phyloP scores from a whole-genome alignment of 2,888 invertebrate species.

The Metalampra italica region DNA sequence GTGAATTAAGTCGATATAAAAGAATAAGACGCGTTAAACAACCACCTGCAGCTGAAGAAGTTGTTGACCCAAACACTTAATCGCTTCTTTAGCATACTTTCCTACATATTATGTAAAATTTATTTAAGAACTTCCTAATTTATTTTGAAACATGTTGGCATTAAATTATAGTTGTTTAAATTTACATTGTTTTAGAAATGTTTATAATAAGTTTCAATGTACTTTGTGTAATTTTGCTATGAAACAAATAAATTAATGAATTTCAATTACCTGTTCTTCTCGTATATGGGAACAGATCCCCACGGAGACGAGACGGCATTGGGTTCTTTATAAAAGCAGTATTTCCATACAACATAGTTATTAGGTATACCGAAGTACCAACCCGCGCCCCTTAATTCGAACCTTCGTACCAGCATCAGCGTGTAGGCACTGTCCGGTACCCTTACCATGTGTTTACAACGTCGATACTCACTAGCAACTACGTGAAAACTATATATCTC shows the following conservation, averaged over 20 bases:
- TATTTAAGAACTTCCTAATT: conserved; percentile 19
- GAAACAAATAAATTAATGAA: conserved; percentile 3
- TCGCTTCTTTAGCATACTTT: neutral
- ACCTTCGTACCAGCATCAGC: too few species aligned
- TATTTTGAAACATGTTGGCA: conserved; percentile 18
- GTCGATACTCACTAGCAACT: too few species aligned
- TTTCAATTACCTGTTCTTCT: too few species aligned
- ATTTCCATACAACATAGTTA: too few species aligned
- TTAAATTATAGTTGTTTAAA: conserved; percentile 20
- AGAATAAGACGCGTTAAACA: conserved; percentile 58
- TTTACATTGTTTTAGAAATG: conserved; percentile 33
- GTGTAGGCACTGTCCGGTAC: too few species aligned
- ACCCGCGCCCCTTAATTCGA: too few species aligned
- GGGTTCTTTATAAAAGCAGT: too few species aligned
- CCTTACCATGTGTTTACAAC: too few species aligned
- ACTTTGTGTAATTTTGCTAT: conserved; percentile 19
- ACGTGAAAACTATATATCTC: too few species aligned
- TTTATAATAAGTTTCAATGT: conserved; percentile 49
- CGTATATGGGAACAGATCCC: too few species aligned
- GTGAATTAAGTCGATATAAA: conserved; percentile 55
- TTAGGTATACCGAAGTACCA: too few species aligned
- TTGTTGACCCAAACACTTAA: conserved; percentile 10
- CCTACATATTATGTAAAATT: neutral
- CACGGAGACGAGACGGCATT: too few species aligned
- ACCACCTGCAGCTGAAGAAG: conserved; percentile 21